Evolutionary conservation across 2,888 invertebrate species (phyloP).

Genomic region (Macropis europaea): DNA sequence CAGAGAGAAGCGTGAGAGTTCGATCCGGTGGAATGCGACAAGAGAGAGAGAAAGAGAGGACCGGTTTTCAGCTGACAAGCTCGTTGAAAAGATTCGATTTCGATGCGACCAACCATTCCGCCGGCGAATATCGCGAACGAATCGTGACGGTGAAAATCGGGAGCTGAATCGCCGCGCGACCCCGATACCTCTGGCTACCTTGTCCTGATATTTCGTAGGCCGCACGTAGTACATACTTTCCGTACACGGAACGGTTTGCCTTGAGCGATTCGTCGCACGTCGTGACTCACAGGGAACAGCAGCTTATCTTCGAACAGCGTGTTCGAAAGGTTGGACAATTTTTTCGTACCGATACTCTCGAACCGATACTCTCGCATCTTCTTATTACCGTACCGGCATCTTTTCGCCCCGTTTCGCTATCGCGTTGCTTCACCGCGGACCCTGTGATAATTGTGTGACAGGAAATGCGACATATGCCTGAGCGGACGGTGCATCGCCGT

Average conservation of each 20-base stretch:
- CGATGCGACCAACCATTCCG: no score
- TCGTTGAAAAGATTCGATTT: background rate
- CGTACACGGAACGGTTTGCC: constrained; percentile 11
- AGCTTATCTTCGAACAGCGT: constrained; percentile 1
- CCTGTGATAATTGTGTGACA: constrained; percentile 50
- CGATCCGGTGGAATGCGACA: constrained; percentile 43
- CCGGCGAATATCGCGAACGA: no score
- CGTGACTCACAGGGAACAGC: constrained; percentile 2
- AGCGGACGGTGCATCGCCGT: constrained; percentile 11
- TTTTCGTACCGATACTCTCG: background rate
- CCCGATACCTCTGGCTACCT: constrained; percentile 10
- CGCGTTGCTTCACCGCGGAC: constrained; percentile 13
- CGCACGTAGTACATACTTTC: background rate
- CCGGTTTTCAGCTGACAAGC: constrained; percentile 36
- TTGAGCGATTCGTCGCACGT: constrained; percentile 18
- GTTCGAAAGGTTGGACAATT: background rate
- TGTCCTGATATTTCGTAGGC: constrained; percentile 34
- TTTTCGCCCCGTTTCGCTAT: constrained; percentile 14
- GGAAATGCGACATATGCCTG: constrained; percentile 48
- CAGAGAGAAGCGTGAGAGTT: background rate
- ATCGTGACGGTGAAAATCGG: no score
- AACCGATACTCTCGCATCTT: background rate
- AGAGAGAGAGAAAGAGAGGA: constrained; percentile 34
- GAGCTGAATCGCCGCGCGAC: constrained; percentile 1
- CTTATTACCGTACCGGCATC: background rate